Base-by-base conservation (phyloP, 2,113 vertebrate genomes). In the Aix galericulata region DNA sequence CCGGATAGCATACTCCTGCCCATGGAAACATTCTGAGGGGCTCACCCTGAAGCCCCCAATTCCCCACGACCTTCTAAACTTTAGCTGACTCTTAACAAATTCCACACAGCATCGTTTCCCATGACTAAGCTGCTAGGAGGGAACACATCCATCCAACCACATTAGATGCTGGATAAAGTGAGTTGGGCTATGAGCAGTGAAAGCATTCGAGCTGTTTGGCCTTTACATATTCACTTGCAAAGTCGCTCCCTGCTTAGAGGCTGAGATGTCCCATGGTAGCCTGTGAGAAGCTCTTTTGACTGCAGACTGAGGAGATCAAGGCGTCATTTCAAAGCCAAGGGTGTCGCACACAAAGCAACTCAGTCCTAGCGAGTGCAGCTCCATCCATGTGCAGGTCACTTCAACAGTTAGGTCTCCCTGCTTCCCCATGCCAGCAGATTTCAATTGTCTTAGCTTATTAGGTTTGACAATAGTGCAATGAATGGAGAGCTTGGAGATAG, bases 401-500 rank as follows among this genome's bases (percentile, higher is more conserved):
- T 64, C 14, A 6, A 31, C 83, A 74, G 83, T 82, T 76, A 59
- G 71, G 31, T 74, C 25, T 85, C 92, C 81, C 74, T 84, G 91
- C 80, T 92, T 94, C 46, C 69, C 88, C 68, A 29, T 21, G 44
- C 88, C 1, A 1, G 74, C 83, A 87, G 86, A 82, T 95, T 94
- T 85, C 94, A 73, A 10, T 91, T 91, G 74, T 92, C 93, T 94
- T 67, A 82, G 94, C 86, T 94, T 97, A 36, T 85, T 94, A 80
- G 79, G 42, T 94, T 73, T 92, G 71, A 82, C 53, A 78, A 44
- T 86, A 94, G 92, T 71, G 86, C 95, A 96, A 95, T 73, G 89
- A 86, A 82, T 56, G 55, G 67, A 87, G 86, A 96, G 71, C 76
- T 88, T 5, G 1, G 74, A 93, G 74, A 26, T 12, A 29, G 58